phyloP scores from a whole-genome alignment of 2,888 invertebrate genomes.

The Cheilosia variabilis region DNA sequence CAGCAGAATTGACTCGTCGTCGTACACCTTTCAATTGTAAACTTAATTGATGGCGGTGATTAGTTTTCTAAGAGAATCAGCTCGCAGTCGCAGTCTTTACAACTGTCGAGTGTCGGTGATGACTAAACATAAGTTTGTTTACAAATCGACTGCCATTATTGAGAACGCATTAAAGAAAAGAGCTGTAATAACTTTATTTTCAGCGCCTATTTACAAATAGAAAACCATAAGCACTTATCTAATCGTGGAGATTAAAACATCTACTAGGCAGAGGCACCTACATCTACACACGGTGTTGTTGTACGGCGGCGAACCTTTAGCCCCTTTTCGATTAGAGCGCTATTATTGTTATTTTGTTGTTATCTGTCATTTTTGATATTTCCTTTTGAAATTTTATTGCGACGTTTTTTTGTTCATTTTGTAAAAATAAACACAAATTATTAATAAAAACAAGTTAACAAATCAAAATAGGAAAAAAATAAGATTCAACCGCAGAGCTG shows the following conservation, averaged over 20 bases:
- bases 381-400: constrained; percentile 7
- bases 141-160: too few species aligned
- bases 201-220: constrained; percentile 2
- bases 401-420: constrained; percentile 1
- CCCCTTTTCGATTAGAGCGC: constrained; percentile 14
- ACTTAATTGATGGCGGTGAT: constrained; percentile 21
- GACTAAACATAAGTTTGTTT: background rate
- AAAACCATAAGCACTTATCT: constrained; percentile 8
- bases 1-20: background rate
- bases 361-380: background rate
- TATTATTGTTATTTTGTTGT: background rate
- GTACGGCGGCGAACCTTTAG: constrained; percentile 8
- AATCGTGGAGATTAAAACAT: constrained; percentile 6
- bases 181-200: background rate
- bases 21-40: constrained; percentile 16
- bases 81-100: background rate
- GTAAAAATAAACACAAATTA: background rate
- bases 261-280: background rate
- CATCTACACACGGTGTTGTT: background rate
- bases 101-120: background rate
- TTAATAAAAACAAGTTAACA: background rate
- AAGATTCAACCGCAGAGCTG: too few species aligned
- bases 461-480: background rate
- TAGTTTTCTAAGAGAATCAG: background rate
- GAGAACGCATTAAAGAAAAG: background rate